Percentiles rank a stretch among this genome's conserved stretches.
Evolutionary conservation across 2,113 vertebrate genomes (phyloP).

Genomic region (Pterophyllum scalare): DNA sequence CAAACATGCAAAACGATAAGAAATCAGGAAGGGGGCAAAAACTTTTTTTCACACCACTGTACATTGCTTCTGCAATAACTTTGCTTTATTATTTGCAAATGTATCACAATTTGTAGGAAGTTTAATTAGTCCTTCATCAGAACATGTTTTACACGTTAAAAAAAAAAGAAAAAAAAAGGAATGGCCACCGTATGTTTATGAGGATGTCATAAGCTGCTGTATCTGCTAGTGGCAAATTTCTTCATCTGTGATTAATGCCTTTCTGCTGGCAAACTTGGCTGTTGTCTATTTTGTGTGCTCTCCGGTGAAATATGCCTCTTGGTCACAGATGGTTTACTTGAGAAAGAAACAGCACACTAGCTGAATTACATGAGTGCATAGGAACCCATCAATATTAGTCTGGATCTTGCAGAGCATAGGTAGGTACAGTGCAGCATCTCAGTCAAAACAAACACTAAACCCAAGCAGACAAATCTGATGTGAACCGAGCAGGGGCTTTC

Average conservation of each 20-base stretch:
- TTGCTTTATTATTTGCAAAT: background rate
- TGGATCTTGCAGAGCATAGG: background rate
- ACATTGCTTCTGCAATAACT: background rate
- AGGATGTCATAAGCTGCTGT: background rate
- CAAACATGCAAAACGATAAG: too few relatives aligned
- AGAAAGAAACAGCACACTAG: background rate
- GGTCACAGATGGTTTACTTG: constrained; percentile 2
- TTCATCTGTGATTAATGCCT: constrained; percentile 6
- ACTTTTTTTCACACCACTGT: too few relatives aligned
- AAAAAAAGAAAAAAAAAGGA: background rate
- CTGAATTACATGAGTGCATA: background rate
- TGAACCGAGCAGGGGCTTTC: background rate
- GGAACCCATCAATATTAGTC: background rate
- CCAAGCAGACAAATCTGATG: background rate
- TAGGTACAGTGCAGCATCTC: background rate
- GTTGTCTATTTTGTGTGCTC: background rate
- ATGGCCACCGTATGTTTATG: background rate
- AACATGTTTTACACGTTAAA: background rate
- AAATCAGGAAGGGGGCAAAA: too few relatives aligned
- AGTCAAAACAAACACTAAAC: background rate
- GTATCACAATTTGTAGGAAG: background rate
- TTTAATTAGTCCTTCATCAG: background rate
- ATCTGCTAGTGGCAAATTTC: constrained; percentile 3
- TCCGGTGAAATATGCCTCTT: constrained; percentile 1
- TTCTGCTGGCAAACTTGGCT: background rate